Conservation (phyloP, 64 coral and sea anemone species). For the Dendrophyllia cribrosa region DNA sequence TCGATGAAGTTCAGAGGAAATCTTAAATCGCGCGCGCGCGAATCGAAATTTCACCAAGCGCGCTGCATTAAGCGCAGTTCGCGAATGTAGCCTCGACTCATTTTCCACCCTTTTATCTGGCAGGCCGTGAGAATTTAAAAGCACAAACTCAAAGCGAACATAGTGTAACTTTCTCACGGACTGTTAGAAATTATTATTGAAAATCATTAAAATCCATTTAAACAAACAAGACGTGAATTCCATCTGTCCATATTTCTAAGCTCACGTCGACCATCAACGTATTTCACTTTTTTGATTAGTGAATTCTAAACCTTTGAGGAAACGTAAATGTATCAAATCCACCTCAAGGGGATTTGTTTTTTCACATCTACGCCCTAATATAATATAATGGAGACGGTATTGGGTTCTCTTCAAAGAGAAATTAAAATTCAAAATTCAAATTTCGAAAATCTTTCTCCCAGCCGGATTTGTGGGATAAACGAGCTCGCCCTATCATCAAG, state of each 20-base stretch:
- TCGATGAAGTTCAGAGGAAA: neutral
- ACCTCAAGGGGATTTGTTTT: neutral
- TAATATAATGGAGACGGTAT: neutral
- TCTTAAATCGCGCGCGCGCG: neutral
- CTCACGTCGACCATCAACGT: neutral
- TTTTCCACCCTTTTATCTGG: conserved; percentile 33
- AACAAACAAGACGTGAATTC: conserved; percentile 28
- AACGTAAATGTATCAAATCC: neutral
- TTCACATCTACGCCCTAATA: too few species aligned
- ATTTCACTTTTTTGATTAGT: neutral
- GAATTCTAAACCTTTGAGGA: neutral
- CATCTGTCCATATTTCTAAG: conserved; percentile 22
- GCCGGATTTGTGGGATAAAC: neutral
- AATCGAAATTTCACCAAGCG: neutral
- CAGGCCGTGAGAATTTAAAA: conserved; percentile 75
- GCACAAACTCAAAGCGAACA: conserved; percentile 68
- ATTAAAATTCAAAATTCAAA: neutral
- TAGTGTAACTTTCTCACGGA: conserved; percentile 75
- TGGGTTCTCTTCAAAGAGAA: neutral
- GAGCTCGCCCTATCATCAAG: neutral
- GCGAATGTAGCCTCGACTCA: neutral
- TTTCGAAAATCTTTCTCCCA: neutral
- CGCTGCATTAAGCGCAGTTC: neutral
- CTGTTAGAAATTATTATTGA: conserved; percentile 79
- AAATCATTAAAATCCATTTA: conserved; percentile 70